phyloP scores from a whole-genome alignment of 2,113 vertebrate species.

The Corydoras maculifer region DNA sequence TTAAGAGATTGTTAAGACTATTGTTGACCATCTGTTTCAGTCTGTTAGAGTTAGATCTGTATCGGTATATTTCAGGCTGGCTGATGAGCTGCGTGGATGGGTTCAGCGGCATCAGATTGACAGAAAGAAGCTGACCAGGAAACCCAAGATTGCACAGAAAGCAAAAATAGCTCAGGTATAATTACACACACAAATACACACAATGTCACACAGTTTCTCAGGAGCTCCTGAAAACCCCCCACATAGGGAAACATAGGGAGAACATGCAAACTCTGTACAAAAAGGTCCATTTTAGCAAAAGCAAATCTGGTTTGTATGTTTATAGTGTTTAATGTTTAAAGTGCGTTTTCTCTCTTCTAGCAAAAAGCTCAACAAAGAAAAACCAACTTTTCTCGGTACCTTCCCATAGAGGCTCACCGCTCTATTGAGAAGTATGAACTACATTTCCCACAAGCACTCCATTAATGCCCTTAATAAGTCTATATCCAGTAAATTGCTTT shows the following conservation, averaged over 20 bases:
- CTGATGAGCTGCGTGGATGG: slow-evolving; percentile 82
- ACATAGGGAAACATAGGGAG: too few species aligned
- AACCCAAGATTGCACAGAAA: slow-evolving; percentile 60
- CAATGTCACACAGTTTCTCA: slow-evolving; percentile 2
- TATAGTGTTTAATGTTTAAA: too few species aligned
- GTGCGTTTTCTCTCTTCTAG: slow-evolving; percentile 8
- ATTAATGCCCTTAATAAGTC: too few species aligned
- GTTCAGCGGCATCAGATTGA: slow-evolving; percentile 81
- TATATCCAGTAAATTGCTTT: too few species aligned
- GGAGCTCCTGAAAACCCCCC: too few species aligned
- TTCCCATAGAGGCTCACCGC: slow-evolving; percentile 66
- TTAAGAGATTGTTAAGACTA: not conserved
- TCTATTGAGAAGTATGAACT: slow-evolving; percentile 65
- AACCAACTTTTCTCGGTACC: slow-evolving; percentile 69
- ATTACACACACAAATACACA: not conserved
- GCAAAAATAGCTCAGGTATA: slow-evolving; percentile 70
- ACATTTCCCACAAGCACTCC: slow-evolving; percentile 4
- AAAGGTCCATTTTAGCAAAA: too few species aligned
- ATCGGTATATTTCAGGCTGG: slow-evolving; percentile 61
- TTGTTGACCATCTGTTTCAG: too few species aligned
- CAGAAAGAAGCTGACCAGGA: slow-evolving; percentile 70
- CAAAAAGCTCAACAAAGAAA: slow-evolving; percentile 74
- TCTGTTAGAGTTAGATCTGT: not conserved
- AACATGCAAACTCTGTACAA: not conserved
- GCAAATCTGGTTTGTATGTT: not conserved